phyloP scores from a whole-genome alignment of 2,888 invertebrate genomes.

The Meiosimyza decipiens region DNA sequence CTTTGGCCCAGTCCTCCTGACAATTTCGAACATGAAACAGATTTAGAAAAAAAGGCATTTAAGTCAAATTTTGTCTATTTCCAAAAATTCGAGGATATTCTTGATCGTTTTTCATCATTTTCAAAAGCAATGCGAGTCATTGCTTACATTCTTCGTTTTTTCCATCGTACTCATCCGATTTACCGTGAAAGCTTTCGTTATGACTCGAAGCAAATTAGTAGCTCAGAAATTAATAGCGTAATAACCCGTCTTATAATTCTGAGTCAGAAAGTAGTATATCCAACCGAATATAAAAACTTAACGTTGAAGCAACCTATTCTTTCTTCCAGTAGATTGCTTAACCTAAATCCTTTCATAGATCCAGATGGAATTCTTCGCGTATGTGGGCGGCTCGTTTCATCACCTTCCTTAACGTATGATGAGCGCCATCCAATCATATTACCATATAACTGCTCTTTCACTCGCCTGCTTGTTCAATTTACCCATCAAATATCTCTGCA shows the following conservation, averaged over 20 bases:
- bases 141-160: conserved; percentile 29
- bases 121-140: conserved; percentile 21
- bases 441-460: conserved; percentile 18
- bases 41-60: background rate
- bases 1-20: background rate
- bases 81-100: background rate
- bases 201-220: background rate
- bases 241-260: background rate
- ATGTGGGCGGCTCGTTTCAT: conserved; percentile 29
- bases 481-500: conserved; percentile 20
- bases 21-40: background rate
- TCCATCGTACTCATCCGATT: conserved; percentile 7
- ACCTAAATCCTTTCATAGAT: conserved; percentile 34
- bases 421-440: conserved; percentile 30
- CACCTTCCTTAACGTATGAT: conserved; percentile 22
- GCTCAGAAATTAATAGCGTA: background rate
- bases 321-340: conserved; percentile 19
- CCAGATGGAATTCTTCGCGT: conserved; percentile 25
- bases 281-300: conserved; percentile 30
- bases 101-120: conserved; percentile 26
- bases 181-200: background rate
- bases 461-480: conserved; percentile 26
- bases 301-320: conserved; percentile 19
- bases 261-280: conserved; percentile 7
- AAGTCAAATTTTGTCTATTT: conserved; percentile 9